These are phyloP conservation scores for Liparis tanakae DNA, from an alignment of 2,797 vertebrate species.

Conservation along the genomic window DNA sequence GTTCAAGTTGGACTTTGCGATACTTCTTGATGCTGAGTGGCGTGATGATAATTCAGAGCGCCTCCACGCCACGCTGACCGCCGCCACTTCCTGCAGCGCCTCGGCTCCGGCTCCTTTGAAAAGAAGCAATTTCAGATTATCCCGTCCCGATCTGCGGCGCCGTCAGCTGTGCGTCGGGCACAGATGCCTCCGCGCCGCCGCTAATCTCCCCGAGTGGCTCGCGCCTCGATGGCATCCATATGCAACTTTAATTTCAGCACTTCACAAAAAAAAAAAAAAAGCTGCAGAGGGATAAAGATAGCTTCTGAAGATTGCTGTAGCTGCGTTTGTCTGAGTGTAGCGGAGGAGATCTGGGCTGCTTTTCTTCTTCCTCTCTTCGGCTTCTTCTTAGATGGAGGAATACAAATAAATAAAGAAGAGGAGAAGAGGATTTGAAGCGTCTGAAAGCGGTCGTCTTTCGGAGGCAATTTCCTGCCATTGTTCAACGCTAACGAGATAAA, in stretches of 20 bases:
- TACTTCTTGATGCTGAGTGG: slow-evolving; percentile 62
- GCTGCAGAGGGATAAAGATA: slow-evolving; percentile 70
- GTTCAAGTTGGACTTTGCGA: slow-evolving; percentile 2
- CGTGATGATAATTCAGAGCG: slow-evolving; percentile 41
- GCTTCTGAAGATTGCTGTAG: slow-evolving; percentile 72
- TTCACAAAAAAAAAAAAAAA: slow-evolving; percentile 33
- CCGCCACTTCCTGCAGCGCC: slow-evolving; percentile 14
- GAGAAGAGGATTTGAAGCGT: slow-evolving; percentile 31
- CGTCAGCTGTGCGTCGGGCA: slow-evolving; percentile 57
- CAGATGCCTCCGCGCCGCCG: slow-evolving; percentile 55
- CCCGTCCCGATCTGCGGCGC: slow-evolving; percentile 57
- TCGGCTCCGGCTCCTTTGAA: slow-evolving; percentile 69
- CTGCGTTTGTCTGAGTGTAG: slow-evolving; percentile 57
- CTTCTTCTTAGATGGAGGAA: slow-evolving; percentile 27
- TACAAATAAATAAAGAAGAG: background rate
- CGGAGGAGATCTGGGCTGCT: slow-evolving; percentile 50
- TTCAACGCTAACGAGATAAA: slow-evolving; percentile 62
- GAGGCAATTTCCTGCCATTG: slow-evolving; percentile 65
- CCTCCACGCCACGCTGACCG: slow-evolving; percentile 32
- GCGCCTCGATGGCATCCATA: slow-evolving; percentile 69
- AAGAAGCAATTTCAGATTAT: slow-evolving; percentile 77
- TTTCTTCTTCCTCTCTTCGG: slow-evolving; percentile 37
- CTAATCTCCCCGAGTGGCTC: slow-evolving; percentile 70
- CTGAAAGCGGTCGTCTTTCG: slow-evolving; percentile 46
- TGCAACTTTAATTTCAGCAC: slow-evolving; percentile 72